phyloP scores from a whole-genome alignment of 2,888 invertebrate species.

The Stenurella melanura region DNA sequence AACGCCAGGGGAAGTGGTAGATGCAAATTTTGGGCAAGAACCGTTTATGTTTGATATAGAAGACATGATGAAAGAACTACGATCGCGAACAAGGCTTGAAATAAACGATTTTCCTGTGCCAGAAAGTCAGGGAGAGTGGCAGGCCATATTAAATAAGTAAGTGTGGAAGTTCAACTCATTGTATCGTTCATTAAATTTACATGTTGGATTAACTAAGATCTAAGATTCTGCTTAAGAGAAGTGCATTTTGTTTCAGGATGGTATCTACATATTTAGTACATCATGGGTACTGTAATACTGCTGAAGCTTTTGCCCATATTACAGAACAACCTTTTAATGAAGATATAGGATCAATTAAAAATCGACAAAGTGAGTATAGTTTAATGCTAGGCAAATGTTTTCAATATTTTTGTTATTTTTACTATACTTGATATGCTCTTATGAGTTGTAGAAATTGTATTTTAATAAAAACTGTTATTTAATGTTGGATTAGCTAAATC shows the following conservation, averaged over 20 bases:
- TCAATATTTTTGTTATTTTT: not conserved
- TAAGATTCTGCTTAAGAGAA: not conserved
- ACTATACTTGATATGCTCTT: too few relatives aligned
- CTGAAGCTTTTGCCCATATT: constrained; percentile 94
- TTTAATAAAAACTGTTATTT: too few relatives aligned
- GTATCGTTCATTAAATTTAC: not conserved
- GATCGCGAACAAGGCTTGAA: constrained; percentile 86
- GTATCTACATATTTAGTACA: constrained; percentile 98
- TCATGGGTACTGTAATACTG: constrained; percentile 97
- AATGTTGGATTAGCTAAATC: too few relatives aligned
- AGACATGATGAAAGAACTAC: constrained; percentile 95
- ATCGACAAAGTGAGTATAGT: constrained; percentile 90
- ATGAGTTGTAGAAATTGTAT: too few relatives aligned
- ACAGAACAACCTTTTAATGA: constrained; percentile 94
- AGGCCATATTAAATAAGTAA: constrained; percentile 93
- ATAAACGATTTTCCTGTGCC: constrained; percentile 92
- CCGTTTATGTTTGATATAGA: constrained; percentile 99
- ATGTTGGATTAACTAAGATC: not conserved
- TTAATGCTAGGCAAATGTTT: not conserved
- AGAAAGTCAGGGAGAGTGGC: constrained; percentile 93
- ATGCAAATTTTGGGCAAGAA: constrained; percentile 98
- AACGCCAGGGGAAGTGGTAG: constrained; percentile 98
- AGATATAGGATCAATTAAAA: constrained; percentile 94
- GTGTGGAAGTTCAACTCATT: constrained; percentile 49
- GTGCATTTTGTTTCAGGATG: constrained; percentile 80